Evolutionary conservation across 2,113 vertebrate species (phyloP).

Genomic region (Phylloscopus trochilus): DNA sequence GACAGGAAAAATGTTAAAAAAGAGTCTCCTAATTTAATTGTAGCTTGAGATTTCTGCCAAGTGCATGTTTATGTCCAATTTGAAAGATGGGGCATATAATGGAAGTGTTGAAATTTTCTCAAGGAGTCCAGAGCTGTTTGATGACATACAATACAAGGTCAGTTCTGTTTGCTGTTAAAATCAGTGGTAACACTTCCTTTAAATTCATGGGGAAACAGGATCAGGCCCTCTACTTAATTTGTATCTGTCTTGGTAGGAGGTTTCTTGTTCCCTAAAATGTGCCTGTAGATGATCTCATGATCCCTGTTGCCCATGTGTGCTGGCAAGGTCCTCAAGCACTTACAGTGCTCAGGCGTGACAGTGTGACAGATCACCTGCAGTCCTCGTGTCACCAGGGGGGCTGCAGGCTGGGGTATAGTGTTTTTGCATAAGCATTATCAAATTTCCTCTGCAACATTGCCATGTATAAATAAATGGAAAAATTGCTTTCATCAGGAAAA

Average conservation of each 20-base stretch:
- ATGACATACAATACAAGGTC: not conserved
- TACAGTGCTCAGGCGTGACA: not conserved
- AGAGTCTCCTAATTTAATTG: not conserved
- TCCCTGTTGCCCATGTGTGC: conserved; percentile 9
- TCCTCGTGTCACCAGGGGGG: not conserved
- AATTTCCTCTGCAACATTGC: not conserved
- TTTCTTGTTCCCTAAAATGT: conserved; percentile 11
- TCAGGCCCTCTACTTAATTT: not conserved
- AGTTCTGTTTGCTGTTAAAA: not conserved
- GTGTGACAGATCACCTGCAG: not conserved
- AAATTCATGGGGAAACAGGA: not conserved
- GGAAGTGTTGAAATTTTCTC: conserved; percentile 21
- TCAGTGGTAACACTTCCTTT: not conserved
- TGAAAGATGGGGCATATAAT: conserved; percentile 1
- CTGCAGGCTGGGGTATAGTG: not conserved
- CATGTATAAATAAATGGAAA: not conserved
- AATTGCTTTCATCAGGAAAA: not conserved
- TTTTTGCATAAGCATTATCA: not conserved
- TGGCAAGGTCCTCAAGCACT: conserved; percentile 19
- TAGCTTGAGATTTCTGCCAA: conserved; percentile 37
- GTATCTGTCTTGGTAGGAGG: conserved; percentile 3
- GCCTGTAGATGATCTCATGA: conserved; percentile 34
- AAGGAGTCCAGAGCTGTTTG: not conserved
- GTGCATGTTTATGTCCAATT: conserved; percentile 20
- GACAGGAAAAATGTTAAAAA: conserved; percentile 16